Base-by-base conservation (phyloP, 35 echinoderm and acorn worm species). In the Ptychodera flava region DNA sequence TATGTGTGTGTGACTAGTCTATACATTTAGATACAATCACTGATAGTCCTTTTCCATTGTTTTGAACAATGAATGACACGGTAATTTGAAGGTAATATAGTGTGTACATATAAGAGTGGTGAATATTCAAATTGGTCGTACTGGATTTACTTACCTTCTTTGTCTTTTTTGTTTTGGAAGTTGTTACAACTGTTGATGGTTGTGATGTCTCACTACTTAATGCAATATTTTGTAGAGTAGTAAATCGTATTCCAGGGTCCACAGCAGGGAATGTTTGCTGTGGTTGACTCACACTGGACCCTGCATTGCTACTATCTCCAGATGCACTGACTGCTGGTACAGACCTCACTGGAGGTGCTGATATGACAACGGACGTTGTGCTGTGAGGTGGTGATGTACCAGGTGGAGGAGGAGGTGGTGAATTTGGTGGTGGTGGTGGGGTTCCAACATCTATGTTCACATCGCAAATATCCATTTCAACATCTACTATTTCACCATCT, bases 321-420 rank as follows among this genome's bases (percentile, higher is more conserved):
- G 45, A 22, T n/a, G n/a, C n/a, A n/a, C n/a, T n/a, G n/a, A n/a
- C n/a, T 1, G 78, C 78, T 1, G 81, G 37, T 37, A 80, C 90
- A 30, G 90, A 35, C 34, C 87, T 31, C 15, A 89, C 81, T 16
- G 93, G 78, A 78, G 84, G 86, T 32, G 82, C 79, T 31, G 90
- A 86, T 34, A 89, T 89, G 64, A 64, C 34, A 36, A 36, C n/a
- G n/a, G n/a, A n/a, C n/a, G 38, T 89, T 28, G 94, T 86, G 76
- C 91, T 86, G 33, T 90, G 88, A 29, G 94, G 94, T 36, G 92
- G 85, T 28, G 94, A 91, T 78, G 92, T 87, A 16, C 91, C 89
- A 37, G 94, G 91, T 76, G 91, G 94, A 31, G 91, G 94, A 1
- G 95, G 93, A 64, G 91, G 91, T 16, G 91, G 91, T 36, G 87